Evolutionary conservation across 2,797 vertebrate species (phyloP).

Genomic region (Tapirus indicus): DNA sequence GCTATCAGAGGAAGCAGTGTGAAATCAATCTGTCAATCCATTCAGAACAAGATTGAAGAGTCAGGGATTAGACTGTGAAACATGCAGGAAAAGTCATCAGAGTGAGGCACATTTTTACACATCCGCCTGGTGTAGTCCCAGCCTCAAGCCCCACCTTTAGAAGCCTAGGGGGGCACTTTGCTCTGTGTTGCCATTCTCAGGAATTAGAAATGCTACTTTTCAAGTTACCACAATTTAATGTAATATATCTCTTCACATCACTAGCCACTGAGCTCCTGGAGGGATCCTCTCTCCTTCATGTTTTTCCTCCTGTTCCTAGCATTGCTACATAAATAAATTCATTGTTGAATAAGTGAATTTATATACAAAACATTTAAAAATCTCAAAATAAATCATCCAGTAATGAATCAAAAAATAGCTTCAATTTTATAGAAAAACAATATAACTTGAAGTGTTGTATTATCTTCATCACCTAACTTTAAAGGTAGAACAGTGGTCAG

Average conservation of each 20-base stretch:
- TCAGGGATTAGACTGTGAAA: not conserved
- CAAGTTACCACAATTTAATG: not conserved
- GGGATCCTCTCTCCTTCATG: not conserved
- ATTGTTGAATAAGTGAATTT: not conserved
- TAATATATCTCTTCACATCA: not conserved
- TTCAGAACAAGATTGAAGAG: not conserved
- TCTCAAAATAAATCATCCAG: not conserved
- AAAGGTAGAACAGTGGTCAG: not conserved
- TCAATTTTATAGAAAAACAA: slow-evolving; percentile 16
- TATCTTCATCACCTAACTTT: not conserved
- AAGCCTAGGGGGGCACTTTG: not conserved
- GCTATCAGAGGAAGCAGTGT: not conserved
- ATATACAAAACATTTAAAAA: not conserved
- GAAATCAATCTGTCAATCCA: not conserved
- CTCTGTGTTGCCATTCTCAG: not conserved
- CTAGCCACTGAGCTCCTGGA: not conserved
- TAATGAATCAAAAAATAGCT: not conserved
- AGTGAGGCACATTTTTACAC: not conserved
- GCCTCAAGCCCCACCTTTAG: not conserved
- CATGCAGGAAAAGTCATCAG: not conserved
- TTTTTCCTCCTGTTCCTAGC: not conserved
- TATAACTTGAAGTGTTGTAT: slow-evolving; percentile 11
- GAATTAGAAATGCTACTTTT: not conserved
- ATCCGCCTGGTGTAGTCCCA: not conserved
- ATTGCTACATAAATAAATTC: not conserved